Base-by-base conservation (phyloP, 2,113 vertebrate genomes). In the Daubentonia madagascariensis region DNA sequence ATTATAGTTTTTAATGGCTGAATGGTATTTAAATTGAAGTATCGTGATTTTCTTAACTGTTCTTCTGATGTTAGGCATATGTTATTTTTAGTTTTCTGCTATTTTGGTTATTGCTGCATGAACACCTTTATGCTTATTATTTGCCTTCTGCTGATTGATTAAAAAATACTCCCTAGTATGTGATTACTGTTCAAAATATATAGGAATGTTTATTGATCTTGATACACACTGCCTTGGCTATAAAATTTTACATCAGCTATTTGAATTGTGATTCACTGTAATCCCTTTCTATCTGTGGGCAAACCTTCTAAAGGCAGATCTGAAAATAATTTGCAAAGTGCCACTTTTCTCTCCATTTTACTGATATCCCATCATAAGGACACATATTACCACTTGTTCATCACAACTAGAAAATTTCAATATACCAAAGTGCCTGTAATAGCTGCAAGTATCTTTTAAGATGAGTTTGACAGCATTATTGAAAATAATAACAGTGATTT, bases 401-500 rank as follows among this genome's bases (percentile, higher is more conserved):
- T 85, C 80, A 92, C 43, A 93, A 84, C 28, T 54, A 93, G 89
- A 93, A 85, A 89, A 79, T 97, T 40, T 84, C 84, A 95, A 90
- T 73, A 83, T 79, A 91, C 20, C 35, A 80, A 97, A 97, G 92
- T 80, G 70, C 40, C 50, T 89, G 2, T 86, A 89, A 93, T 48
- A 95, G 90, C 45, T 23, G 80, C 95, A 97, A 97, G 65, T 57
- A 70, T 94, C 75, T 97, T 79, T 97, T 30, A 79, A 84, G 45
- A 85, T 28, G 57, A 91, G 67, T 86, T 93, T 96, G 96, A 92
- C 68, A 98, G 75, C 79, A 93, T 96, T 52, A 89, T 68, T 93
- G 89, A 96, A 97, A 98, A 96, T 96, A 94, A 63, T 94, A 94
- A 89, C 37, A 96, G 91, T 93, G 48, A 95, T 95, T 92, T 97